Conservation (phyloP, 2,888 invertebrate genomes). For the Ormyrus pomaceus region DNA sequence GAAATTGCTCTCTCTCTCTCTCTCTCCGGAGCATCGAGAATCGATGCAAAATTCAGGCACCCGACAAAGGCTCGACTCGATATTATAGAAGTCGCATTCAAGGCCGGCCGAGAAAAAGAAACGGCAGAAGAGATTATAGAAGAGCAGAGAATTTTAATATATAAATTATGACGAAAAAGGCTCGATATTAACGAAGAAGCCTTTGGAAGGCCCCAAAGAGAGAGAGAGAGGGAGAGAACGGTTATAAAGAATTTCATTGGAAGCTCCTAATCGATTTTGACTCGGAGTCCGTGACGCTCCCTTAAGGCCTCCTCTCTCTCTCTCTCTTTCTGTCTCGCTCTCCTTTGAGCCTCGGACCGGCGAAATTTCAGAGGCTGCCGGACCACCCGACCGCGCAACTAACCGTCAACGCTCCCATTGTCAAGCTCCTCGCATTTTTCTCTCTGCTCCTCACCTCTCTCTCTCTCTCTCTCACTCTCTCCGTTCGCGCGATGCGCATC, state of each 20-base stretch:
- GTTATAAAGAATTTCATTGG: conserved; percentile 56
- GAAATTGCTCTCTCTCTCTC: too few relatives aligned
- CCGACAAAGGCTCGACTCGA: conserved; percentile 39
- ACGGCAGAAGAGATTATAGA: conserved; percentile 35
- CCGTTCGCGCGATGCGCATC: conserved; percentile 28
- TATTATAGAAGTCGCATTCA: conserved; percentile 36
- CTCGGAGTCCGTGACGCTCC: conserved; percentile 52
- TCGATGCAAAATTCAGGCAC: conserved; percentile 23
- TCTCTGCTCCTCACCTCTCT: neutral
- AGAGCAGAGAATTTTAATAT: conserved; percentile 54
- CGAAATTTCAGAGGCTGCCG: conserved; percentile 45
- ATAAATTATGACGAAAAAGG: conserved; percentile 56
- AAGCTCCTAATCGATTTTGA: conserved; percentile 59
- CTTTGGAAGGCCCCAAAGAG: neutral
- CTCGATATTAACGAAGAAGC: conserved; percentile 48
- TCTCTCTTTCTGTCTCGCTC: neutral
- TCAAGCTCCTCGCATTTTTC: conserved; percentile 25
- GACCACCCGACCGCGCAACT: conserved; percentile 50
- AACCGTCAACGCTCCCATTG: conserved; percentile 53
- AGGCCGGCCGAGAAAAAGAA: conserved; percentile 24
- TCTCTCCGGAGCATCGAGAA: conserved; percentile 4
- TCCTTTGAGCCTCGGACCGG: conserved; percentile 1
- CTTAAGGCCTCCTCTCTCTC: conserved; percentile 22
- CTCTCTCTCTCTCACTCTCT: neutral
- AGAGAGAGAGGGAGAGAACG: neutral